Percentiles rank a stretch among this genome's conserved stretches.
Evolutionary conservation across 2,888 invertebrate species (phyloP).

Genomic region (Steinernema scapterisci): DNA sequence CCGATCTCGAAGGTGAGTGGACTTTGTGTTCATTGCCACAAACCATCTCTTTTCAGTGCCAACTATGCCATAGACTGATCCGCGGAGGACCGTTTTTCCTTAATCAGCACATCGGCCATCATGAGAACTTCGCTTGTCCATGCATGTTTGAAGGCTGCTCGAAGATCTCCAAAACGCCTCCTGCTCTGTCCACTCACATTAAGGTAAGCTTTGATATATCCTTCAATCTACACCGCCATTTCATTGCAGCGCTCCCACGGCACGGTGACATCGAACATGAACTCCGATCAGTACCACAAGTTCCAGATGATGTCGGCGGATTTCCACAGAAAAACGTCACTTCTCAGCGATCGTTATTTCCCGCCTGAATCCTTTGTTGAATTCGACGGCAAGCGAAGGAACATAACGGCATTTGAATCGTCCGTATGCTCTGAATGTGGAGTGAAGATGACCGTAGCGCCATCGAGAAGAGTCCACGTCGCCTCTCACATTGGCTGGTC

Average conservation of each 20-base stretch:
- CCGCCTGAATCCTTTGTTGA: background rate
- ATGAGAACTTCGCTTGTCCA: background rate
- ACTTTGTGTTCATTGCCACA: too few species aligned
- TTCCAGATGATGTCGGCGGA: background rate
- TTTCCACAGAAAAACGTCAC: background rate
- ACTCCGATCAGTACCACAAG: background rate
- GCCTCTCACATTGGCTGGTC: background rate
- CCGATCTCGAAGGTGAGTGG: too few species aligned
- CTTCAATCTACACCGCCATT: background rate
- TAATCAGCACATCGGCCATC: background rate
- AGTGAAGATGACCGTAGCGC: background rate
- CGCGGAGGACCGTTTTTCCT: background rate
- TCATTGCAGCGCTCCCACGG: background rate
- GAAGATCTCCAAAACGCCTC: background rate
- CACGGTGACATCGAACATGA: too few species aligned
- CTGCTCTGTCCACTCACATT: background rate
- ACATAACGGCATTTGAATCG: background rate
- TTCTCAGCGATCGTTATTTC: background rate
- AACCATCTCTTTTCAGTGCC: background rate
- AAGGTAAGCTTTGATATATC: background rate
- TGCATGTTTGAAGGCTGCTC: background rate
- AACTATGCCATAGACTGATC: background rate
- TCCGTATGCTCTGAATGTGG: background rate
- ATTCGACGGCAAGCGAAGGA: background rate
- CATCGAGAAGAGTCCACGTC: background rate